Evolutionary conservation across 2,797 vertebrate species (phyloP), one percentile per base, ranked within the genome.

Genomic region (Erpetoichthys calabaricus): DNA sequence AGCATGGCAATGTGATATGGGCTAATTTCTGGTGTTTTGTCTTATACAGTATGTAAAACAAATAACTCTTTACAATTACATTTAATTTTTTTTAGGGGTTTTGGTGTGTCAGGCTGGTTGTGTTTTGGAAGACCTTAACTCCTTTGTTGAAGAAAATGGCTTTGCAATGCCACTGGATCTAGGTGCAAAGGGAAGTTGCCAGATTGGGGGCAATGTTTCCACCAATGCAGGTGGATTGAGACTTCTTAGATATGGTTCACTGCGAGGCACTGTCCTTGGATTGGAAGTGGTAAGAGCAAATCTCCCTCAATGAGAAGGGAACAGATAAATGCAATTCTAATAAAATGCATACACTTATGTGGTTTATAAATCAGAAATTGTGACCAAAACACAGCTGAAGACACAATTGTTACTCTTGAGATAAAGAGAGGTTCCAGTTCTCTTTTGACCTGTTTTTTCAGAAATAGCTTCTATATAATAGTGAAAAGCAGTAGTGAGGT

Each of bases 141-240:
- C 62, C 3, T 90, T 88, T 10, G 60, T 96, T 60, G 91, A 90
- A 65, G 77, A 87, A 46, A 75, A 58, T 8, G 87, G 82, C 9
- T 88, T 90, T 65, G 66, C 91, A 64, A 94, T 97, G 92, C 96
- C 96, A 0, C 82, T 99, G 4, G 96, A 99, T 70, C 64, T 99
- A 42, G 95, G 91, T 1, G 90, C 96, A 0, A 99, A 99, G 63
- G 96, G 95, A 6, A 99, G 90, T 69, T 99, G 96, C 56, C 95
- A 99, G 60, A 92, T 99, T 0, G 96, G 95, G 42, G 96, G 95
- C 0, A 98, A 98, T 0, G 88, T 98, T 69, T 87, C 94, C 1
- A 98, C 95, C 4, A 98, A 98, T 0, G 96, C 96, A 0, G 96
- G 96, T 0, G 95, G 96, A 1, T 71, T 99, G 54, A 76, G 94